phyloP scores from a whole-genome alignment of 2,113 vertebrate genomes.

The Machaerirhynchus nigripectus region DNA sequence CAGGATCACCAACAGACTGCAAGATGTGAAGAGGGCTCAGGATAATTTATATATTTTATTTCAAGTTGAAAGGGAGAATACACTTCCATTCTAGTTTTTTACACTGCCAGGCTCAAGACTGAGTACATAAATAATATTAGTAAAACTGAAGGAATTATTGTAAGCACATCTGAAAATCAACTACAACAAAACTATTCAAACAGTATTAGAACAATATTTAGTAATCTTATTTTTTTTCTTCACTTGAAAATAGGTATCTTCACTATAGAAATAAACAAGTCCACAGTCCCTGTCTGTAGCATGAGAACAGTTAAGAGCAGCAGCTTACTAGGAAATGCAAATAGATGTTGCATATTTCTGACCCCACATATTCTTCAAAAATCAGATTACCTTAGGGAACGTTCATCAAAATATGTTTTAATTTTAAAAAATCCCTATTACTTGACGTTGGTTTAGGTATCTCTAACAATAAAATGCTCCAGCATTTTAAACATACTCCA shows the following conservation, averaged over 20 bases:
- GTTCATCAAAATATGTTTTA: not conserved
- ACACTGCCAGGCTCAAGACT: not conserved
- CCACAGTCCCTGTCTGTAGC: not conserved
- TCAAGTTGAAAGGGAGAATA: not conserved
- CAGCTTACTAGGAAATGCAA: not conserved
- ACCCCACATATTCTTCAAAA: not conserved
- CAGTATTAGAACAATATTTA: not conserved
- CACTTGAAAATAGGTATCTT: not conserved
- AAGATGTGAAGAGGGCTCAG: not conserved
- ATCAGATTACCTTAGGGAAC: not conserved
- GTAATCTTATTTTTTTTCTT: not conserved
- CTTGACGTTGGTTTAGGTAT: not conserved
- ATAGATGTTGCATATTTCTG: not conserved
- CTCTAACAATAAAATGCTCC: not conserved
- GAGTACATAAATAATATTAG: not conserved
- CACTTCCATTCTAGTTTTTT: not conserved
- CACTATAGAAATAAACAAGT: not conserved
- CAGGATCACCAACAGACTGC: not conserved
- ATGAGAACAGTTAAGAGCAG: not conserved
- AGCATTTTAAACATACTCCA: not conserved
- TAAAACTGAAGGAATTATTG: not conserved
- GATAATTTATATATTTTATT: not conserved
- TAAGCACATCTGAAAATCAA: not conserved
- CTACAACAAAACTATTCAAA: not conserved
- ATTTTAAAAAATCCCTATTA: not conserved